Conservation (phyloP, 2,113 vertebrate species). For the Isichthys henryi region DNA sequence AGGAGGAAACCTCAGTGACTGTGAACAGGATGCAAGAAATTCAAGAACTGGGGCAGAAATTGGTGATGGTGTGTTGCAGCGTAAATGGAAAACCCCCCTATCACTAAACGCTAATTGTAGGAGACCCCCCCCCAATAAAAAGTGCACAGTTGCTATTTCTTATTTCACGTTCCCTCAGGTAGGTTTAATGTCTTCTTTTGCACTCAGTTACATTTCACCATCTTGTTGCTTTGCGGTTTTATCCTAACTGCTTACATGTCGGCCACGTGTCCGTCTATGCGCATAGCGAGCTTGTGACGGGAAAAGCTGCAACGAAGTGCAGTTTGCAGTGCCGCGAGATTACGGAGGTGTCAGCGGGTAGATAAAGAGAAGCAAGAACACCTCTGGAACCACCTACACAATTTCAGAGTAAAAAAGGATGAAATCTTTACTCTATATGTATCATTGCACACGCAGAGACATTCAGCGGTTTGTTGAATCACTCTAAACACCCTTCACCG, state of each 20-base stretch:
- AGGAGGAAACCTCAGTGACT: neutral
- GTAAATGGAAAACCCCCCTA: neutral
- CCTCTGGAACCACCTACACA: neutral
- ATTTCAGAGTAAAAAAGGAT: neutral
- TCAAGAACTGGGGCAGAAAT: neutral
- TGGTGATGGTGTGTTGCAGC: neutral
- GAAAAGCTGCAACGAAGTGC: neutral
- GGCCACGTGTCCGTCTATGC: neutral
- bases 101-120: neutral
- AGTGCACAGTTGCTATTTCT: neutral
- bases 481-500: neutral
- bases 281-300: neutral
- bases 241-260: neutral
- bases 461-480: neutral
- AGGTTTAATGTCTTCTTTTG: neutral
- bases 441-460: neutral
- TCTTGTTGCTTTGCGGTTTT: neutral
- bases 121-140: neutral
- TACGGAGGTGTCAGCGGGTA: neutral
- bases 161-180: neutral
- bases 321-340: neutral
- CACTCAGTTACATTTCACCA: neutral
- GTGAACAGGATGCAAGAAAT: neutral
- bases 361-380: neutral
- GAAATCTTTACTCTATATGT: neutral